Evolutionary conservation across 2,888 invertebrate species (phyloP), one percentile per base, ranked within the genome.

Genomic region (Strigamia crassipes): DNA sequence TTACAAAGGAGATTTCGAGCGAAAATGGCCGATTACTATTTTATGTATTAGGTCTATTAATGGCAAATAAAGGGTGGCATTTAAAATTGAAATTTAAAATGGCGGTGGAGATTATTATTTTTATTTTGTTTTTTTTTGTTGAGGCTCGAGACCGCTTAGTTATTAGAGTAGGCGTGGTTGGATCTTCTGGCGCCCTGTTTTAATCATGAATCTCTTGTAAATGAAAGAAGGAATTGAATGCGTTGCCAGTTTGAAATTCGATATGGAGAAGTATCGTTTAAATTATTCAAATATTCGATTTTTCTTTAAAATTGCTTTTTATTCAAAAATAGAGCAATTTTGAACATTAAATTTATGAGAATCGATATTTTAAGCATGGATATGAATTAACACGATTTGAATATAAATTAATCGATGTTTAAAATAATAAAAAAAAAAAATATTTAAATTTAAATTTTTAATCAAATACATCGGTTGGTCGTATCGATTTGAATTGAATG

Each of bases 151-250:
- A 66, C 21, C 61, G 61, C 61, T 66, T 66, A 66, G 61, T 66
- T 66, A 66, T 66, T 66, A 66, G 61, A 66, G 61, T 23, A 23
- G 61, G 61, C 61, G 61, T 66, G 61, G 61, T 66, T 21, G 21
- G 61, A 66, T 66, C 21, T 66, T 15, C 61, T 66, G 61, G 61
- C 61, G 61, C 61, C 12, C 18, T 12, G 21, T 66, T 66, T 8
- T 12, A 18, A 66, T 66, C 61, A 21, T 66, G 61, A 66, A 66
- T 3, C 61, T 66, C 21, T 66, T 21, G 61, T 21, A 66, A 66
- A 66, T 66, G 61, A 66, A 66, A 66, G 5, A 12, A 12, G 23
- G 61, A 21, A 66, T 23, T 66, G 23, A 66, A 66, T 46, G 46
- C 5, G 46, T 46, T 46, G 12, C 46, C 46, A 46, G 5, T 46